Evolutionary conservation across 2,888 invertebrate genomes (phyloP), one percentile per base, ranked within the genome.

Genomic region (Oscheius onirici): DNA sequence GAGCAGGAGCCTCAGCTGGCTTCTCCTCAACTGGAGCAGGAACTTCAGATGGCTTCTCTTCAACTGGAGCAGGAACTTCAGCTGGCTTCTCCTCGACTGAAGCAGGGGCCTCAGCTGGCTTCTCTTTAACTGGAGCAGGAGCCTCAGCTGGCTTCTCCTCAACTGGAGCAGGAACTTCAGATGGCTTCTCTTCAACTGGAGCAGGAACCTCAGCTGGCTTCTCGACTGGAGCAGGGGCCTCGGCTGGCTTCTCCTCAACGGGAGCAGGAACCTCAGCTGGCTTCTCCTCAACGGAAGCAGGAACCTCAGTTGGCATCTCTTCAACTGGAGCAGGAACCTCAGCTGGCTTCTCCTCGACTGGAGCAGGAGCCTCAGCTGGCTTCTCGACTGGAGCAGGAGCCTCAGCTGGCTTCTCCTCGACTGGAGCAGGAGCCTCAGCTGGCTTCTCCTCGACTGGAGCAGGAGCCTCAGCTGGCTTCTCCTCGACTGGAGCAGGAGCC

Each of bases 191-290:
- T 17, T 46, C 46, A 17, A 13, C 11, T n/a, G 68, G 41, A n/a
- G 44, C 66, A 10, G n/a, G 20, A 11, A 22, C 26, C 40, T 72
- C 28, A n/a, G 55, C n/a, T 17, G 54, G 54, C 26, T 54, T 15
- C 54, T 54, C 54, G 22, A 20, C 15, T 15, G 22, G 54, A n/a
- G 46, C 46, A 46, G 40, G 22, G n/a, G 17, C 43, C 34, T 67
- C 71, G 8, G 22, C 55, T 41, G 74, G 66, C 66, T 72, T 70
- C n/a, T 57, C 70, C 40, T 77, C 73, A 41, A 17, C 54, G 11
- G 34, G 34, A 34, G 34, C 34, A 34, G 0, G 0, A 34, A 34
- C 8, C 34, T 34, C 5, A 3, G 34, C 8, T 34, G 3, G 34
- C 34, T 34, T 8, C 34, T 34, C 5, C 34, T 34, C 34, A 34